Evolutionary conservation across 2,888 invertebrate genomes (phyloP), one percentile per base, ranked within the genome.

Genomic region (Neoaliturus tenellus): DNA sequence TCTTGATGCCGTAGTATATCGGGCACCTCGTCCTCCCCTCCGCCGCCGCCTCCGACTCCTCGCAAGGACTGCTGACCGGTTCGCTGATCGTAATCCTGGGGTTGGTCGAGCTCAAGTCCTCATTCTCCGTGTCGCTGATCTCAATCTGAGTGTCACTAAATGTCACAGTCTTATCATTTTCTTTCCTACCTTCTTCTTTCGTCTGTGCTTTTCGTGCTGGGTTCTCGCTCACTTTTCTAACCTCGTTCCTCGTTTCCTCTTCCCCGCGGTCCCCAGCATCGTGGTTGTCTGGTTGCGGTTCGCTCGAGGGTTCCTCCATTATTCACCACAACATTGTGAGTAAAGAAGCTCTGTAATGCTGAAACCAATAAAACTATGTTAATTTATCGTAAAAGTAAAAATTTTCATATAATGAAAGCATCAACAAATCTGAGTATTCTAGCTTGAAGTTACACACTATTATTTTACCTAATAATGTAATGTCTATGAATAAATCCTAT

Each of bases 1-100:
- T 84, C 75, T 78, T 84, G 44, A 84, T 84, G 23, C 84, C 84
- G 67, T 82, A 84, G 69, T 84, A 84, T n/a, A 78, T 78, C 8
- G 78, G 78, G 23, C 78, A 78, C 23, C 78, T 31, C n/a, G n/a
- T n/a, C 10, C 55, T 55, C 17, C 33, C n/a, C 17, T 51, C 33
- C 1, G 1, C 3, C 6, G 6, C 14, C 0, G 78, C 20, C n/a
- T 44, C 48, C 28, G 44, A 25, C 44, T 75, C 44, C 20, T 55
- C 78, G 20, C 78, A 33, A 4, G 78, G 78, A 20, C 78, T 78
- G 55, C n/a, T 55, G 20, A 55, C 55, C 6, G 55, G 33, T 20
- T 78, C 78, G 17, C 78, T 78, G 2, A 78, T 78, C n/a, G 78
- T 78, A 1, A 78, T 78, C 55, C 55, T 78, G n/a, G 78, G 78